Conservation (phyloP, 1,140 invertebrate species). For the Planococcus citri region DNA sequence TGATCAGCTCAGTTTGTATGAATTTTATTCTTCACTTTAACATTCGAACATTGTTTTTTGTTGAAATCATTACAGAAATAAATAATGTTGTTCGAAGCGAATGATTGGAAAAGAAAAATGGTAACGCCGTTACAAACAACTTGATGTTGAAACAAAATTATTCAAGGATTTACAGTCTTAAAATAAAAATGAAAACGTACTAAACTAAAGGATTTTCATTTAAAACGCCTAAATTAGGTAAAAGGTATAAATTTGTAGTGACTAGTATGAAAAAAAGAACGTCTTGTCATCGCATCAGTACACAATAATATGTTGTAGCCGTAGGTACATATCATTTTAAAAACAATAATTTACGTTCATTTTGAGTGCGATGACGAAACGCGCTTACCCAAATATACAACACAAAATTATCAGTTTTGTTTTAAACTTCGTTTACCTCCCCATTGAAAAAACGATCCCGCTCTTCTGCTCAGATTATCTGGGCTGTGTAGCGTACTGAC, state of each 20-base stretch:
- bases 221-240: not conserved
- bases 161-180: not conserved
- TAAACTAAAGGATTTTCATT: not conserved
- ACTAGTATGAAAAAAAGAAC: not conserved
- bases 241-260: not conserved
- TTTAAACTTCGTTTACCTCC: constrained; percentile 10
- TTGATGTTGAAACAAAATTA: not conserved
- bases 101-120: not conserved
- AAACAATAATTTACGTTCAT: too few relatives aligned
- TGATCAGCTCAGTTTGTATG: not conserved
- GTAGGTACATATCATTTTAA: too few relatives aligned
- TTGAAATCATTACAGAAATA: not conserved
- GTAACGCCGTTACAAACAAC: not conserved
- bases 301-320: not conserved
- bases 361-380: not conserved
- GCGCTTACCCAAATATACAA: not conserved
- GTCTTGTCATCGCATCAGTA: not conserved
- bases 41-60: not conserved
- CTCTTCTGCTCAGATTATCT: not conserved
- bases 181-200: not conserved
- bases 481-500: not conserved
- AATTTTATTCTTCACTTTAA: not conserved
- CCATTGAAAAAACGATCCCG: not conserved
- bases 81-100: not conserved
- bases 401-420: not conserved